Base-by-base conservation (phyloP, 2,113 vertebrate species). In the Heterocephalus glaber region DNA sequence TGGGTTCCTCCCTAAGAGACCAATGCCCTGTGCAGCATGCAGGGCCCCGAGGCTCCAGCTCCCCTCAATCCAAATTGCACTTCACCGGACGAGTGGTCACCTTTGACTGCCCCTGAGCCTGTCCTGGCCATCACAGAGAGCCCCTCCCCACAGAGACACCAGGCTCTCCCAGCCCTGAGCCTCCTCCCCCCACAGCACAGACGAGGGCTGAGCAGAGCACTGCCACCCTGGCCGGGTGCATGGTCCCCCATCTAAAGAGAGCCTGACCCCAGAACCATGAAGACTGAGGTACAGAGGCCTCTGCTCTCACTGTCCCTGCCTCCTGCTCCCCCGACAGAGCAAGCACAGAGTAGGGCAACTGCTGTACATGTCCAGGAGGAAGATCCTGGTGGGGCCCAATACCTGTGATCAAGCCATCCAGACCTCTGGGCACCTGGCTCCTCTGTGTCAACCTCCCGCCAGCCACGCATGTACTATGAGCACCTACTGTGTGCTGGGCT, bases 301-400 rank as follows among this genome's bases (percentile, higher is more conserved):
- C 49, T 38, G 60, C 28, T 20, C 3, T 19, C 12, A 7, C 52
- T 52, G 61, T 65, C 81, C 41, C 49, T 38, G 60, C 28, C 65
- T 68, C 38, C 8, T 2, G 54, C 2, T 14, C 66, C 30, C 1
- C 1, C 22, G 60, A 24, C 56, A 66, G 28, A 54, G 49, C 7
- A 12, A 84, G 44, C 24, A 38, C 83, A 24, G 1, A 83, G 49
- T 14, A 54, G n/a, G 86, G 44, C 0, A 0, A 28, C 76, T 61
- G 52, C n/a, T 28, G 20, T 63, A 80, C 54, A 26, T 0, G 5
- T 11, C 54, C 54, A 77, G 8, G 26, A 66, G 13, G 30, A 86
- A 52, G 24, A 26, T 19, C 28, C 49, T 5, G 1, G 0, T 0
- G 20, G 19, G 35, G 2, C 3, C 56, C 79, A 84, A n/a, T 7